Percentiles rank a stretch among this genome's conserved stretches.
phyloP scores from a whole-genome alignment of 2,888 invertebrate species.

The Callosobruchus maculatus region DNA sequence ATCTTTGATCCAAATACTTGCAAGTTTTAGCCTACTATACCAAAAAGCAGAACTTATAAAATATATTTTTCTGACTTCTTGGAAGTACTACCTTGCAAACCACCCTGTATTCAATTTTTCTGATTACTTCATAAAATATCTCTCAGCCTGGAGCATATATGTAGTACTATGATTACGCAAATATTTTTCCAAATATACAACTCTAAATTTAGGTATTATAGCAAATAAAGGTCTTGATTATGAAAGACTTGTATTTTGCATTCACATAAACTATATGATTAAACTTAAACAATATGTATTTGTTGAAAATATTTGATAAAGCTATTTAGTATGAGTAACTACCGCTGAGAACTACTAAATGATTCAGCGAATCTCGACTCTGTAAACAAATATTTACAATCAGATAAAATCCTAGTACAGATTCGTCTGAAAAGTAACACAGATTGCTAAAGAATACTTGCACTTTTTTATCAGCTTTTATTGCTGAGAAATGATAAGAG shows the following conservation, averaged over 20 bases:
- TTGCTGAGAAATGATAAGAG: too few relatives aligned
- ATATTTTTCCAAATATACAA: background rate
- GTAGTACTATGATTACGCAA: too few relatives aligned
- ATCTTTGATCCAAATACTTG: too few relatives aligned
- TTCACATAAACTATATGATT: background rate
- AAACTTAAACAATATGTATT: background rate
- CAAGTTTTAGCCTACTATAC: too few relatives aligned
- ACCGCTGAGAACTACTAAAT: slow-evolving; percentile 8
- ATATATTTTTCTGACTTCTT: too few relatives aligned
- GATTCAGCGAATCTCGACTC: slow-evolving; percentile 46
- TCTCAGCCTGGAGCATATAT: too few relatives aligned
- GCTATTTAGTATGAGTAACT: background rate
- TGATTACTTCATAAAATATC: too few relatives aligned
- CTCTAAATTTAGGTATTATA: background rate
- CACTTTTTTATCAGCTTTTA: too few relatives aligned
- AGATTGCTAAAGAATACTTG: too few relatives aligned
- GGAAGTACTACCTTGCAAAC: too few relatives aligned
- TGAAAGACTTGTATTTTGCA: background rate
- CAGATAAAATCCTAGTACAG: background rate
- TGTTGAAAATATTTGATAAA: background rate
- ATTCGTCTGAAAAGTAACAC: background rate
- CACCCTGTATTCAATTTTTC: too few relatives aligned
- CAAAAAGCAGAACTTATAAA: too few relatives aligned
- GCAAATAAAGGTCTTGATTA: background rate
- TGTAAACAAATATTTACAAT: slow-evolving; percentile 30